A percentile compares a stretch with the other conserved stretches of the same genome.
Conservation (phyloP, 1,140 invertebrate species). For the Helicoverpa zea region DNA sequence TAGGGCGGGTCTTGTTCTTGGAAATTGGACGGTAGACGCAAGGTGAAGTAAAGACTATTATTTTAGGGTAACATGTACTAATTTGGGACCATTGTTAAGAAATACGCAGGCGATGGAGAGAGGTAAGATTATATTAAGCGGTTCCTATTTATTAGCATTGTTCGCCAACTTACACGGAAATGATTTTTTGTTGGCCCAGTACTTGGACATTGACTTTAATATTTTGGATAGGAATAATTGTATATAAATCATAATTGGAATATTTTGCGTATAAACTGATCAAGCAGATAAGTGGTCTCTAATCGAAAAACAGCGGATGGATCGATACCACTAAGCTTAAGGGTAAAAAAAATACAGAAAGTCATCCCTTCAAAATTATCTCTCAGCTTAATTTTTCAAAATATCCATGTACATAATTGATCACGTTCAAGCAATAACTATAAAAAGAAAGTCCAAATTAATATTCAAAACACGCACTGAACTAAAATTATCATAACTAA, state of each 20-base stretch:
- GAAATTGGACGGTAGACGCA: constrained; percentile 66
- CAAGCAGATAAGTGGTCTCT: too few species aligned
- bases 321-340: too few species aligned
- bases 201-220: too few species aligned
- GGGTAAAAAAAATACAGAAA: too few species aligned
- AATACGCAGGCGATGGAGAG: constrained; percentile 25
- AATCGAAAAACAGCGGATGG: too few species aligned
- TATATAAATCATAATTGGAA: too few species aligned
- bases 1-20: constrained; percentile 57
- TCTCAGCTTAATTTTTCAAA: too few species aligned
- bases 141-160: constrained; percentile 18
- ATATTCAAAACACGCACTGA: constrained; percentile 30
- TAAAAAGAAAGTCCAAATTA: constrained; percentile 12
- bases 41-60: constrained; percentile 69
- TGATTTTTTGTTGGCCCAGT: too few species aligned
- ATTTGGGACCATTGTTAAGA: constrained; percentile 66
- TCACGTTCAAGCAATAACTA: neutral
- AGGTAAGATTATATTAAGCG: constrained; percentile 36
- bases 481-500: constrained; percentile 40
- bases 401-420: too few species aligned
- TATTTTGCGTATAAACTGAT: too few species aligned
- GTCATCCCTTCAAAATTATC: too few species aligned
- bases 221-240: too few species aligned
- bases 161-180: neutral
- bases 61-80: constrained; percentile 70